Conservation (phyloP, 2,113 vertebrate species). For the Scolopax mira region DNA sequence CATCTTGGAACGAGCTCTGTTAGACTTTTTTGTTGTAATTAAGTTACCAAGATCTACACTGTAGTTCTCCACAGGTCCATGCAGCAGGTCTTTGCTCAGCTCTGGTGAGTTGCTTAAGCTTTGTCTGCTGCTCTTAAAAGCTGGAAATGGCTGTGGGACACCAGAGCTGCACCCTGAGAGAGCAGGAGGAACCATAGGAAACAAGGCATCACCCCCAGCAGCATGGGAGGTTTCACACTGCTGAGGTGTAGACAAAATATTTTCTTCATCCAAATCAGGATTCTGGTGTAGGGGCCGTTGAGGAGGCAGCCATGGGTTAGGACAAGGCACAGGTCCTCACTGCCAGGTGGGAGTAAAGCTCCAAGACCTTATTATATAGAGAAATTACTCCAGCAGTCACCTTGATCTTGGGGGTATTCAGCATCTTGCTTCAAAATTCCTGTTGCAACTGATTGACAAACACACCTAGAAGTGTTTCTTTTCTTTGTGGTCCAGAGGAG, state of each 20-base stretch:
- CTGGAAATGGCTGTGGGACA: not conserved
- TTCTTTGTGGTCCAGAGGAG: not conserved
- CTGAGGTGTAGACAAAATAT: not conserved
- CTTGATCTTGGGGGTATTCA: not conserved
- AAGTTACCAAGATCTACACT: not conserved
- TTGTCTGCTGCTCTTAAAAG: not conserved
- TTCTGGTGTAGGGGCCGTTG: not conserved
- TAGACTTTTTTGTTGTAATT: not conserved
- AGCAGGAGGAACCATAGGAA: accelerated
- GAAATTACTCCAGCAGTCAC: not conserved
- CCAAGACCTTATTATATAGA: not conserved
- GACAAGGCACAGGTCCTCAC: not conserved
- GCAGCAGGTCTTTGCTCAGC: not conserved
- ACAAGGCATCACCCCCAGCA: not conserved
- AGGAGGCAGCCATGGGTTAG: not conserved
- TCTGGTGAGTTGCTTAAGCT: not conserved
- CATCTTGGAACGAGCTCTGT: not conserved
- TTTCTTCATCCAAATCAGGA: not conserved
- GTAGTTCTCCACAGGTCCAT: not conserved
- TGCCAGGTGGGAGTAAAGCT: not conserved
- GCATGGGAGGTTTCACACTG: not conserved
- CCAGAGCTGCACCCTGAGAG: not conserved
- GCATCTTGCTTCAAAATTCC: not conserved
- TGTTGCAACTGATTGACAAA: not conserved
- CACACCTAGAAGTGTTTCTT: not conserved